Evolutionary conservation across 1,140 invertebrate genomes (phyloP).

Genomic region (Caerostris darwini): DNA sequence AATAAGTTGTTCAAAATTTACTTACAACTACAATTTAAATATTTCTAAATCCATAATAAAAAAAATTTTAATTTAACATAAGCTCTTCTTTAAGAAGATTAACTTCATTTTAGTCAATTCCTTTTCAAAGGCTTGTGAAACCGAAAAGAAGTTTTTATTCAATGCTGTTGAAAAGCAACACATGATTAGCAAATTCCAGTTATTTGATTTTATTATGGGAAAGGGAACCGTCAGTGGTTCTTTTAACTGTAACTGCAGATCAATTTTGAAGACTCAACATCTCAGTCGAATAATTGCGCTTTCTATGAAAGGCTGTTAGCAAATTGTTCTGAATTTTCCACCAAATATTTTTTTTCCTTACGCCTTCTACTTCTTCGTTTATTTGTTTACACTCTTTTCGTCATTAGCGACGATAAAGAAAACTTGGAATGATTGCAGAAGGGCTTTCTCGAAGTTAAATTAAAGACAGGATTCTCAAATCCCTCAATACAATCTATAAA

Average conservation of each 20-base stretch:
- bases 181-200: too few relatives aligned
- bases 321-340: constrained; percentile 50
- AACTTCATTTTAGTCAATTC: too few relatives aligned
- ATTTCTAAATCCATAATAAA: too few relatives aligned
- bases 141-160: too few relatives aligned
- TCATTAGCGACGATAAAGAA: constrained; percentile 61
- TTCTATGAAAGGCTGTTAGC: constrained; percentile 26
- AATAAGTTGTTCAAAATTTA: too few relatives aligned
- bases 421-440: background rate
- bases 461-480: constrained; percentile 25
- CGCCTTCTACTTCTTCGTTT: background rate
- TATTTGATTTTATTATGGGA: too few relatives aligned
- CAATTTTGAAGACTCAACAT: constrained; percentile 30
- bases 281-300: constrained; percentile 27
- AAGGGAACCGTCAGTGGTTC: background rate
- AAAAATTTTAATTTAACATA: too few relatives aligned
- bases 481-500: background rate
- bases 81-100: too few relatives aligned
- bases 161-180: too few relatives aligned
- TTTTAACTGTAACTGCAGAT: background rate
- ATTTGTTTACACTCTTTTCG: constrained; percentile 62
- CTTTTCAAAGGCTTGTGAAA: too few relatives aligned
- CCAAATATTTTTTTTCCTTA: background rate
- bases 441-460: constrained; percentile 57
- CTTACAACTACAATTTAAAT: too few relatives aligned